phyloP scores from a whole-genome alignment of 1,140 invertebrate species.

The Pachypsylla venusta region DNA sequence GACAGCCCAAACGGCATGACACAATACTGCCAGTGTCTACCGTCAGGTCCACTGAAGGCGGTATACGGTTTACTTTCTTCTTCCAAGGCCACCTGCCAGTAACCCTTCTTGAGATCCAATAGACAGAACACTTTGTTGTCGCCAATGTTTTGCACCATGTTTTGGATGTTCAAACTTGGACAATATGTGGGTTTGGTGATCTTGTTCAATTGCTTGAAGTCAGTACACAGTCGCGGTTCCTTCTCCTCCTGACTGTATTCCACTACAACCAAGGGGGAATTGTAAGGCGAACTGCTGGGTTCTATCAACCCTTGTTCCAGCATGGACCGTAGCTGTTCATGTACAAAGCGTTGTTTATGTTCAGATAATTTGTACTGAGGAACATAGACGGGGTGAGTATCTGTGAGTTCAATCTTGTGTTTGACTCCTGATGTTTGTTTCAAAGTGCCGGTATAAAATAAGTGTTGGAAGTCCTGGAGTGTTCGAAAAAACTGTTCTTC shows the following conservation, averaged over 20 bases:
- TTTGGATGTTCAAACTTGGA: background rate
- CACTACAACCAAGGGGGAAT: background rate
- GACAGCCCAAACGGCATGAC: constrained; percentile 30
- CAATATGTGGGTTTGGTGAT: background rate
- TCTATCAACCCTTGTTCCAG: background rate
- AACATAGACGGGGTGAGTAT: background rate
- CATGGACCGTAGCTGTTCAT: background rate
- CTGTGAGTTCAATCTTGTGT: background rate
- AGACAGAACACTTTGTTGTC: background rate
- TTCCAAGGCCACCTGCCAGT: constrained; percentile 24
- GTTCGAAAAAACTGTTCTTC: background rate
- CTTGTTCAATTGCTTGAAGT: background rate
- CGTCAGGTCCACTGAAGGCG: constrained; percentile 26
- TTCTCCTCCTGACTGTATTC: background rate
- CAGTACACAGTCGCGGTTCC: background rate
- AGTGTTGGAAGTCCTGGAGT: background rate
- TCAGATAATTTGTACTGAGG: background rate
- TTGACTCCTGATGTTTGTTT: background rate
- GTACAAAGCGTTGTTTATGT: background rate
- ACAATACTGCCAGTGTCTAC: constrained; percentile 24
- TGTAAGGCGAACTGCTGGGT: background rate
- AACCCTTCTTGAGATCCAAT: constrained; percentile 25
- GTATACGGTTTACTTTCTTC: constrained; percentile 27
- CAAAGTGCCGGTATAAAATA: background rate
- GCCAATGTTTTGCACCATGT: background rate